Evolutionary conservation across 2,113 vertebrate species (phyloP), one percentile per base, ranked within the genome.

Genomic region (Danionella cerebrum): DNA sequence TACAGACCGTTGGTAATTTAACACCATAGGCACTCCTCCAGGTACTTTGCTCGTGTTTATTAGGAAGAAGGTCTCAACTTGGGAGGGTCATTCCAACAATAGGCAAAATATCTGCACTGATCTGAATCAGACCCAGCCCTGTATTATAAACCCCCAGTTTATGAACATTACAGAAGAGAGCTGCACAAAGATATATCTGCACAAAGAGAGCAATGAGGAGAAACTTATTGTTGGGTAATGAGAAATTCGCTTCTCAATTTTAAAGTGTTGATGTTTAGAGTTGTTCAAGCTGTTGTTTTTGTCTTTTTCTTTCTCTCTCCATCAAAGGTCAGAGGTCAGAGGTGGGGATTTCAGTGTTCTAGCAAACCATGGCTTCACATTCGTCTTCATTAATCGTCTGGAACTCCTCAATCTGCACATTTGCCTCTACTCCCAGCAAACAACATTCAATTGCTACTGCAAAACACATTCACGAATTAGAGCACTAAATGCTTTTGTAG

Each of bases 381-480:
- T 79, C 73, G 63, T 87, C 83, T 85, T 85, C 81, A 85, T 86
- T 83, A 84, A 81, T 76, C 64, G 79, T 82, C 82, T 84, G 79
- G 83, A 83, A 83, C 76, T 78, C 77, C 79, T 86, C 84, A 85
- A 64, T 70, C 59, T 42, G 24, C 65, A 36, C n/a, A 29, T 57
- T 11, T 2, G 8, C 12, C 7, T 39, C 16, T 29, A 63, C 25
- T 67, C 33, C 53, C 14, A 71, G 21, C 50, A 44, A 27, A 44
- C 25, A 65, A 42, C 41, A 55, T 16, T 41, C 10, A 44, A 16
- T 31, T 6, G 16, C 57, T 45, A 62, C 58, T 45, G n/a, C n/a
- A n/a, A n/a, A n/a, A n/a, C n/a, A n/a, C n/a, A n/a, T n/a, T n/a
- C n/a, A n/a, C n/a, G n/a, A n/a, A n/a, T n/a, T n/a, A n/a, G n/a